Percentiles rank a stretch among this genome's conserved stretches.
Conservation (phyloP, 2,797 vertebrate species). For the Rhodeus uyekii region DNA sequence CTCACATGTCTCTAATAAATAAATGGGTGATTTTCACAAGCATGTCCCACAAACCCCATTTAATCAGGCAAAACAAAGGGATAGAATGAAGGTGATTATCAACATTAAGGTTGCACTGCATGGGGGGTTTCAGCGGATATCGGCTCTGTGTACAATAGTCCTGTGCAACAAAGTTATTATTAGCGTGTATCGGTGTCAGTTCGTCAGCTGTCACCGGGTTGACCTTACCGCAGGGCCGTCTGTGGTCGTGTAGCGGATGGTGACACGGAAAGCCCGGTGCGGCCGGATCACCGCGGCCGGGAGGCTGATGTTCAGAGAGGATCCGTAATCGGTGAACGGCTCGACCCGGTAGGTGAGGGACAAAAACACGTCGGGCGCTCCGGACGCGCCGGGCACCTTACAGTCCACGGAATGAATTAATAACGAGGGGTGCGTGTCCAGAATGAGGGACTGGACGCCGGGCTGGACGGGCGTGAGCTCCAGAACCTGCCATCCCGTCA, state of each 20-base stretch:
- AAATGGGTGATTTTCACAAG: neutral
- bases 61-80: neutral
- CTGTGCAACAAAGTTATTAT: constrained; percentile 39
- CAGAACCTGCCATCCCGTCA: constrained; percentile 89
- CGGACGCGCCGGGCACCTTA: constrained; percentile 65
- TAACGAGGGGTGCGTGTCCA: constrained; percentile 86
- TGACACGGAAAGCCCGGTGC: constrained; percentile 85
- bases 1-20: neutral
- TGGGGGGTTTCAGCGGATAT: constrained; percentile 6
- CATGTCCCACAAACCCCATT: neutral
- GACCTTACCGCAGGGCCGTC: constrained; percentile 91
- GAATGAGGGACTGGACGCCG: constrained; percentile 75
- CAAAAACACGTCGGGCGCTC: constrained; percentile 58
- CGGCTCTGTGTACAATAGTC: constrained; percentile 23
- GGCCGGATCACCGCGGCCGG: constrained; percentile 74
- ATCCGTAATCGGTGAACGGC: constrained; percentile 87
- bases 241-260: constrained; percentile 87
- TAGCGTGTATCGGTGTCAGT: constrained; percentile 25
- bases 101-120: neutral
- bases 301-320: constrained; percentile 84
- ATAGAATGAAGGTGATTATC: neutral
- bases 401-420: constrained; percentile 82
- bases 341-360: constrained; percentile 79
- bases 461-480: constrained; percentile 79
- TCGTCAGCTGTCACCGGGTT: constrained; percentile 27